These are phyloP conservation scores for Hyposmocoma kahamanoa DNA, from an alignment of 1,140 invertebrate genomes.

Conservation along the genomic window DNA sequence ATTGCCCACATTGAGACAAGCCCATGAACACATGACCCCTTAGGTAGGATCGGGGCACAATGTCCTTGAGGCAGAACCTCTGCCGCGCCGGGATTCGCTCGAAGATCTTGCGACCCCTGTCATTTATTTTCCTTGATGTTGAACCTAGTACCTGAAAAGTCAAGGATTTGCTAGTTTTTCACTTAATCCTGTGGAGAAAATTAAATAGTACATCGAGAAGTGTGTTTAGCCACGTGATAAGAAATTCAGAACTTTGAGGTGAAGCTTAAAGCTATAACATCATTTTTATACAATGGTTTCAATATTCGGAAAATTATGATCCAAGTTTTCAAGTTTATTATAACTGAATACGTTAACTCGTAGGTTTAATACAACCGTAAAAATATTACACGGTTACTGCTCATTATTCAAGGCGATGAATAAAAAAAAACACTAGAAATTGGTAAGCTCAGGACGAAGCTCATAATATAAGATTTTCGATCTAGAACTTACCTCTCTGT, in stretches of 20 bases:
- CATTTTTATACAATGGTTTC: no score
- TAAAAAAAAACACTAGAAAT: conserved; percentile 25
- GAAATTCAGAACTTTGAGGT: no score
- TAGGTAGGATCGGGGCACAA: conserved; percentile 65
- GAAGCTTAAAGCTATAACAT: no score
- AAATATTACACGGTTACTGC: background rate
- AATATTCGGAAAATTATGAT: no score
- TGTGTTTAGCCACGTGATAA: no score
- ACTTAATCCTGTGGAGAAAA: no score
- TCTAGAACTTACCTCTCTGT: conserved; percentile 57
- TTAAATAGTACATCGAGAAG: no score
- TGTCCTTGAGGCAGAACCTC: conserved; percentile 76
- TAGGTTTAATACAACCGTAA: no score
- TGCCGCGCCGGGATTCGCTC: conserved; percentile 77
- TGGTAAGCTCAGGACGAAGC: conserved; percentile 12
- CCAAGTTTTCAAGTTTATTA: no score
- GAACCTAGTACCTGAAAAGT: conserved; percentile 56
- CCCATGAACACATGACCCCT: conserved; percentile 91
- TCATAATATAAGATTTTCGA: conserved; percentile 13
- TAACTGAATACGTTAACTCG: no score
- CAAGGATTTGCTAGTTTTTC: conserved; percentile 7
- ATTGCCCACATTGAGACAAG: conserved; percentile 93
- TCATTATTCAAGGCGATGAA: background rate
- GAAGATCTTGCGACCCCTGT: conserved; percentile 63
- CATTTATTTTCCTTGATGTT: conserved; percentile 52